These are phyloP conservation scores for Nebria brevicollis DNA, from an alignment of 2,888 invertebrate genomes.

Conservation along the genomic window DNA sequence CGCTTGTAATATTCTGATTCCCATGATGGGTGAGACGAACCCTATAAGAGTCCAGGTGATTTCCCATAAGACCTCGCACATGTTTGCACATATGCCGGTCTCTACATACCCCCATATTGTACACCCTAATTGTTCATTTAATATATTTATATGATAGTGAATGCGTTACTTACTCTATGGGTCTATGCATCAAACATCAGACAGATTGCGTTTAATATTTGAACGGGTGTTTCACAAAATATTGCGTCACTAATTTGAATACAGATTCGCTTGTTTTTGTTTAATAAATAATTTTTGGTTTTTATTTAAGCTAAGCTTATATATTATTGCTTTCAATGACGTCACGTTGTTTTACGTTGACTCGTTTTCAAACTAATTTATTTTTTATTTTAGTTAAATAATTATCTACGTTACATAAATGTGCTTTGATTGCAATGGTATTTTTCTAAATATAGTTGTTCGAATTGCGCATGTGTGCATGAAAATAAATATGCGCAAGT, in stretches of 20 bases:
- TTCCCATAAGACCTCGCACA: constrained; percentile 65
- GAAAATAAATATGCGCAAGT: neutral
- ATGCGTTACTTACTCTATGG: neutral
- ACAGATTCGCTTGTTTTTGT: neutral
- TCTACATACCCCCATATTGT: constrained; percentile 59
- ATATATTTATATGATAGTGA: constrained; percentile 61
- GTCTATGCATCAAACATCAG: neutral
- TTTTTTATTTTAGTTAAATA: too few relatives aligned
- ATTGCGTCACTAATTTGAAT: neutral
- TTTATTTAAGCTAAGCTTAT: too few relatives aligned
- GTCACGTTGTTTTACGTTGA: too few relatives aligned
- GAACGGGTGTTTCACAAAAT: neutral
- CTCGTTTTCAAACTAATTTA: too few relatives aligned
- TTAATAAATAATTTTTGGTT: too few relatives aligned
- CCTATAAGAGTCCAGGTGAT: constrained; percentile 59
- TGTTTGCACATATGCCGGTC: constrained; percentile 64
- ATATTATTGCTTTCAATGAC: too few relatives aligned
- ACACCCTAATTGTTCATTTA: constrained; percentile 61
- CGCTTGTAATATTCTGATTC: constrained; percentile 24
- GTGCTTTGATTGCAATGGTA: too few relatives aligned
- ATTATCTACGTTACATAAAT: too few relatives aligned
- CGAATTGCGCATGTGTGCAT: neutral
- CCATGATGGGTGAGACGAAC: constrained; percentile 47
- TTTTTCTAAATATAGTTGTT: too few relatives aligned
- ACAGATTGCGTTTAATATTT: constrained; percentile 1